Conservation (phyloP, 2,797 vertebrate genomes). For the Halcyon leucocephala region DNA sequence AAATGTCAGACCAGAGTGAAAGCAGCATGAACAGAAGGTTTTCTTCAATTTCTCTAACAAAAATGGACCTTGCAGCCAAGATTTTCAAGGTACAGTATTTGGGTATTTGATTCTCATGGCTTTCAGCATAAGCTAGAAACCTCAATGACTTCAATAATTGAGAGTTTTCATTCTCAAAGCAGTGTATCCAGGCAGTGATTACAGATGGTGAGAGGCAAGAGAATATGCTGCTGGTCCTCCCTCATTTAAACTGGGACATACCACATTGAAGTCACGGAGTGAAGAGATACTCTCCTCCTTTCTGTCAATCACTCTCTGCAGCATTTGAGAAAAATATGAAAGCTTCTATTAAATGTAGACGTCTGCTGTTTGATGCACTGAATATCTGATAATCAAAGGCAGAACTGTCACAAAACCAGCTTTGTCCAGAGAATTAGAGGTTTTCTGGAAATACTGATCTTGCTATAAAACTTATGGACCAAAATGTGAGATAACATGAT, state of each 20-base stretch:
- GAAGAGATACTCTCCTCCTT: not conserved
- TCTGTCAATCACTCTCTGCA: not conserved
- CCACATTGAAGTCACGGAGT: rapidly evolving
- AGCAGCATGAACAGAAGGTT: not conserved
- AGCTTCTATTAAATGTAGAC: not conserved
- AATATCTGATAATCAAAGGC: not conserved
- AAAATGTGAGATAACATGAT: not conserved
- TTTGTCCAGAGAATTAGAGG: not conserved
- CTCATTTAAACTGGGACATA: not conserved
- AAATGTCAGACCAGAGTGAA: not conserved
- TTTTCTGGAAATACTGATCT: not conserved
- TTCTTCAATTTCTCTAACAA: not conserved
- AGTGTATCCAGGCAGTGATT: not conserved
- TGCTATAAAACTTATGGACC: not conserved
- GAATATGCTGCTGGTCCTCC: not conserved
- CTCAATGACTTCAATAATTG: not conserved
- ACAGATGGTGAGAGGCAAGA: not conserved
- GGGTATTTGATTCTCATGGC: not conserved
- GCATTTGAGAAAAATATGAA: not conserved
- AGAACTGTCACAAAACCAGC: not conserved
- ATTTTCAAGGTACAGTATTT: not conserved
- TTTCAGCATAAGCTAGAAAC: not conserved
- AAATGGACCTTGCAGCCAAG: not conserved
- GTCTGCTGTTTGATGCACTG: not conserved
- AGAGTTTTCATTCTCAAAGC: not conserved